These are phyloP conservation scores for Pseudochromis fuscus DNA, from an alignment of 2,797 vertebrate genomes.

Conservation along the genomic window DNA sequence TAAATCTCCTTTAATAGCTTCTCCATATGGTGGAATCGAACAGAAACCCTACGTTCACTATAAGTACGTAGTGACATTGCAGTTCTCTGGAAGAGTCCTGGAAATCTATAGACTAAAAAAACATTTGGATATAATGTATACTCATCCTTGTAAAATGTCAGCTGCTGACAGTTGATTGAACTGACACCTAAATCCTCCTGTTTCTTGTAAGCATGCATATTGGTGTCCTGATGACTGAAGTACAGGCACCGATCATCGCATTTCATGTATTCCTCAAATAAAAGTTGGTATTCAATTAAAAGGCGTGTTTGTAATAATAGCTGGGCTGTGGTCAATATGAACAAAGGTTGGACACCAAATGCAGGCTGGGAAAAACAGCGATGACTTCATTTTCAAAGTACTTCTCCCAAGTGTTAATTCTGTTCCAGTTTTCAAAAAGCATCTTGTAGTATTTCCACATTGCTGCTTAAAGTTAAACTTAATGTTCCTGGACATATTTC, in stretches of 20 bases:
- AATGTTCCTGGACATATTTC: no score
- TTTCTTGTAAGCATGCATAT: slow-evolving; percentile 30
- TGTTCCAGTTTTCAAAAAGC: no score
- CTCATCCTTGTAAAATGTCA: slow-evolving; percentile 40
- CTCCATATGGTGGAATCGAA: slow-evolving; percentile 38
- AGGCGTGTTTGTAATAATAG: no score
- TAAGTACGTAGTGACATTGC: slow-evolving; percentile 29
- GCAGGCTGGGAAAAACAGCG: no score
- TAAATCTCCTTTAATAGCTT: slow-evolving; percentile 62
- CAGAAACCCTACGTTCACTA: slow-evolving; percentile 20
- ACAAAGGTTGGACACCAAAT: no score
- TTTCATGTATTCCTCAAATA: no score
- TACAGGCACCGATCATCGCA: slow-evolving; percentile 28
- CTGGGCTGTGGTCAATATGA: no score
- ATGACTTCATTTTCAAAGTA: no score
- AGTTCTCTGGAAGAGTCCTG: slow-evolving; percentile 7
- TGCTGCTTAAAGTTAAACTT: no score
- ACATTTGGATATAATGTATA: slow-evolving; percentile 20
- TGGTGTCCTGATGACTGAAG: slow-evolving; percentile 10
- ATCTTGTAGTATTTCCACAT: no score
- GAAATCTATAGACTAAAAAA: slow-evolving; percentile 10
- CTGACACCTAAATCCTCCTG: slow-evolving; percentile 58
- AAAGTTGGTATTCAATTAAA: no score
- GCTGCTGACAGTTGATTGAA: slow-evolving; percentile 40
- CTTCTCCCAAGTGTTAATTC: no score